These are phyloP conservation scores for Chesias legatella DNA, from an alignment of 2,888 invertebrate genomes.

Conservation along the genomic window DNA sequence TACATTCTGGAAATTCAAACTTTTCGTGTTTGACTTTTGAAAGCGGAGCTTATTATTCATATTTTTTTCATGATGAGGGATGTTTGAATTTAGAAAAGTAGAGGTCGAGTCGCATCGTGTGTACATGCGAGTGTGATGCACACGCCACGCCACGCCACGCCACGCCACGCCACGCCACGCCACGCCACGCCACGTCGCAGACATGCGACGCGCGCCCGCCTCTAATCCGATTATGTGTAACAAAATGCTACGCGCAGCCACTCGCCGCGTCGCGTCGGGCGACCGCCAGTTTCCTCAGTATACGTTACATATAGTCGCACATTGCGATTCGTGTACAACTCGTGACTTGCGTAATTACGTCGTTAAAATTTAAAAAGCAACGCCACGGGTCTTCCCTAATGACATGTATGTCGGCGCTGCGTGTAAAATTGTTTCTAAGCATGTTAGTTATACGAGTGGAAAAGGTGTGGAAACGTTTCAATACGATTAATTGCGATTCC, in stretches of 20 bases:
- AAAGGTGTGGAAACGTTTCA: conserved; percentile 15
- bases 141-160: too few species aligned
- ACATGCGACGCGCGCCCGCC: conserved; percentile 54
- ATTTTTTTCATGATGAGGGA: conserved; percentile 31
- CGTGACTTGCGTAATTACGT: conserved; percentile 34
- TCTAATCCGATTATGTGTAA: conserved; percentile 74
- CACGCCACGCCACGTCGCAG: conserved; percentile 47
- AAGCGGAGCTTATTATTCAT: conserved; percentile 37
- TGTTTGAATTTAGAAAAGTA: conserved; percentile 41
- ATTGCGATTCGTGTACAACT: conserved; percentile 35
- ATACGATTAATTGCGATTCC: conserved; percentile 9
- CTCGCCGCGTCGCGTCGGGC: conserved; percentile 41
- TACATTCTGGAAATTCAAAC: conserved; percentile 15
- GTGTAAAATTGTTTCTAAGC: conserved; percentile 22
- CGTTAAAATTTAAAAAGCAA: conserved; percentile 34
- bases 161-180: too few species aligned
- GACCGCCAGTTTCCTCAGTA: conserved; percentile 43
- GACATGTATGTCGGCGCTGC: conserved; percentile 21
- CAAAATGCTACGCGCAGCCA: conserved; percentile 68
- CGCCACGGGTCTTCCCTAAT: conserved; percentile 26
- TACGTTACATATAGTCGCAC: conserved; percentile 39
- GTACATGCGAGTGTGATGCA: conserved; percentile 59
- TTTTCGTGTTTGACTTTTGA: conserved; percentile 19
- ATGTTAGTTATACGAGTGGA: conserved; percentile 14
- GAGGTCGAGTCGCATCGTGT: conserved; percentile 49